A percentile compares a stretch with the other conserved stretches of the same genome.
These are phyloP conservation scores for Neelides folsomi DNA, from an alignment of 2,888 invertebrate species.

Conservation along the genomic window DNA sequence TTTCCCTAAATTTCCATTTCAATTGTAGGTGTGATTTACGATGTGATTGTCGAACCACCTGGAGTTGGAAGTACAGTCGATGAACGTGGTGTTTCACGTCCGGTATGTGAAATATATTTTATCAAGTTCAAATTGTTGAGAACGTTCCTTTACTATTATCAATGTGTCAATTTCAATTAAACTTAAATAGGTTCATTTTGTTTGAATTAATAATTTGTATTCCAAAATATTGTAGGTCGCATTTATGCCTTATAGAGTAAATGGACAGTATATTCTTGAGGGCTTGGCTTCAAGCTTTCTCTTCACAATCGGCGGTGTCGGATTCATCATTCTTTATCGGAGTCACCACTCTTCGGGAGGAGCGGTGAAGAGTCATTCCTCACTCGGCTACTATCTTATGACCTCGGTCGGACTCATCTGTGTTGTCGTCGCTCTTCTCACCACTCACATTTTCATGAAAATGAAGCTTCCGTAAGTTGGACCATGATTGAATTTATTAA, in stretches of 20 bases:
- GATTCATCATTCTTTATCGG: constrained; percentile 90
- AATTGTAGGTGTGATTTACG: constrained; percentile 85
- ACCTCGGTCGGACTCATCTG: constrained; percentile 82
- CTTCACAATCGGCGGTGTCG: constrained; percentile 88
- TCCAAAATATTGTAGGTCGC: constrained; percentile 52
- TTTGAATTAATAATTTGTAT: constrained; percentile 9
- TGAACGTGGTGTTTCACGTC: constrained; percentile 89
- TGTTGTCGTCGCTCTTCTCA: constrained; percentile 84
- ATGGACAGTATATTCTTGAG: constrained; percentile 99
- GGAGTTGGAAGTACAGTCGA: constrained; percentile 96
- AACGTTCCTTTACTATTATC: background rate
- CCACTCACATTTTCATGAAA: constrained; percentile 94
- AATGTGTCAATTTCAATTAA: background rate
- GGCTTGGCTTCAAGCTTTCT: constrained; percentile 94
- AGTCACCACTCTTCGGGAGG: constrained; percentile 53
- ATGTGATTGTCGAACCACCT: constrained; percentile 97
- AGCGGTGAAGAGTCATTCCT: constrained; percentile 58
- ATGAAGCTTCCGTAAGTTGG: constrained; percentile 79
- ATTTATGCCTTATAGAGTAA: constrained; percentile 95
- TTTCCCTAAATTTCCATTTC: constrained; percentile 15
- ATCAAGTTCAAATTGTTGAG: background rate
- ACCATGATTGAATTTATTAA: too few relatives aligned
- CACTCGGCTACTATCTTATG: constrained; percentile 76
- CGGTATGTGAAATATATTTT: constrained; percentile 47
- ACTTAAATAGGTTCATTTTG: too few relatives aligned